phyloP scores from a whole-genome alignment of 2,888 invertebrate species.

The Sisyra nigra region DNA sequence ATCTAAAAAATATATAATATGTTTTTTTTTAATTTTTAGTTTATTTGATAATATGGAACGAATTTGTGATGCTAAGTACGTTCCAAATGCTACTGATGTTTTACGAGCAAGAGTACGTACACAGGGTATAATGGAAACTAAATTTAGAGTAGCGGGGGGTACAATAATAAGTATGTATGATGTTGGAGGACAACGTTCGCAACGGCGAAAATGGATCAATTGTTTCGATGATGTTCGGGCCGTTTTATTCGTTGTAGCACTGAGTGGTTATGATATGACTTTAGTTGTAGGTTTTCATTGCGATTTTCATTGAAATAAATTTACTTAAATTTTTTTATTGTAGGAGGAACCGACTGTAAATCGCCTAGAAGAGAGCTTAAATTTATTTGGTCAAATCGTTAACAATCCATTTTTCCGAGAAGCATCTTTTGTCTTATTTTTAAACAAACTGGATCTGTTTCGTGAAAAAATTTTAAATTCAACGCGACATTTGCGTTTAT shows the following conservation, averaged over 20 bases:
- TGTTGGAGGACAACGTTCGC: slow-evolving; percentile 47
- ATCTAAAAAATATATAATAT: slow-evolving; percentile 5
- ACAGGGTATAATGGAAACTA: slow-evolving; percentile 49
- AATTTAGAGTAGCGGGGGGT: slow-evolving; percentile 42
- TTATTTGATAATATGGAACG: slow-evolving; percentile 51
- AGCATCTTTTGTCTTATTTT: slow-evolving; percentile 42
- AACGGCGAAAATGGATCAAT: slow-evolving; percentile 48
- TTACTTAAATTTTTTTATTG: slow-evolving; percentile 4
- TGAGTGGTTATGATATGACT: slow-evolving; percentile 51
- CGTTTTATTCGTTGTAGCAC: slow-evolving; percentile 43
- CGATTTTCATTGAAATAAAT: neutral
- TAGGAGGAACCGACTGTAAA: slow-evolving; percentile 43
- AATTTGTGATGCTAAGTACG: slow-evolving; percentile 42
- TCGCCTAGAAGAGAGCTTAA: slow-evolving; percentile 43
- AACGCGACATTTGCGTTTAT: slow-evolving; percentile 38
- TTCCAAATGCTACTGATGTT: slow-evolving; percentile 45
- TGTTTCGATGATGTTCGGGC: slow-evolving; percentile 49
- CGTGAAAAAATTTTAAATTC: slow-evolving; percentile 45
- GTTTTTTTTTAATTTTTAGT: no score
- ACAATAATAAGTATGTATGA: slow-evolving; percentile 44
- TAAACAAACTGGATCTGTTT: slow-evolving; percentile 49
- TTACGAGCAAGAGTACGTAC: slow-evolving; percentile 43
- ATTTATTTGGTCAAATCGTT: slow-evolving; percentile 43
- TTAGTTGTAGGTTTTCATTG: slow-evolving; percentile 26
- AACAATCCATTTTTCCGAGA: slow-evolving; percentile 46